Base-by-base conservation (phyloP, 2,797 vertebrate genomes). In the Eidolon dupreanum region DNA sequence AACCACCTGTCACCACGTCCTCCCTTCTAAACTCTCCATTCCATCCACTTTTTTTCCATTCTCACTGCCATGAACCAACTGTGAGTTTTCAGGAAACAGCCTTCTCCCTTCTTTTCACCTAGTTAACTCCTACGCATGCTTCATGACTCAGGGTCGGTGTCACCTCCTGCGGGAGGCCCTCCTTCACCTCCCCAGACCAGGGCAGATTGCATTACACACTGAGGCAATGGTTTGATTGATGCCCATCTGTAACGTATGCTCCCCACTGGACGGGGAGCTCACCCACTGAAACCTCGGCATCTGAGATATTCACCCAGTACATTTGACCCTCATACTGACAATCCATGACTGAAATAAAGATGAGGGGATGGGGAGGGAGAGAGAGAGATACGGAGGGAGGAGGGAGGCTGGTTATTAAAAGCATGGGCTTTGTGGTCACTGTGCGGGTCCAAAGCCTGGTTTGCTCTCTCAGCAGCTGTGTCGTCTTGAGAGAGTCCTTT, bases 91-190 rank as follows among this genome's bases (percentile, higher is more conserved):
- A 13, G 22, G 19, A 63, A 59, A 82, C 38, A 81, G 28, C 41
- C 11, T 88, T 66, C 38, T 82, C 43, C 55, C 38, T 86, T 61
- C 53, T 61, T 83, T 86, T 46, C 15, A 36, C 8, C 49, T 49
- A 46, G 6, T 73, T 57, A 82, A 57, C 12, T 26, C 68, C 68
- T 55, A 63, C 36, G 74, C 19, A 28, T 88, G 66, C 73, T 87
- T 90, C 33, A 79, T 59, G 19, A 13, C 15, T n/a, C 57, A 86
- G 3, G 43, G 22, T 36, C 36, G 38, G 43, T 6, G 41, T 17
- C n/a, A 4, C 59, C 57, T 89, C 74, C 68, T 92, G 73, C 31
- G n/a, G 46, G 71, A 97, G 79, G 92, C 51, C 71, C 41, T 96
- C 78, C 49, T 28, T 41, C 41, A 70, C 26, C 17, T 38, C 9